Conservation (phyloP, 2,113 vertebrate genomes). For the Cyprinodon brontotheroides region DNA sequence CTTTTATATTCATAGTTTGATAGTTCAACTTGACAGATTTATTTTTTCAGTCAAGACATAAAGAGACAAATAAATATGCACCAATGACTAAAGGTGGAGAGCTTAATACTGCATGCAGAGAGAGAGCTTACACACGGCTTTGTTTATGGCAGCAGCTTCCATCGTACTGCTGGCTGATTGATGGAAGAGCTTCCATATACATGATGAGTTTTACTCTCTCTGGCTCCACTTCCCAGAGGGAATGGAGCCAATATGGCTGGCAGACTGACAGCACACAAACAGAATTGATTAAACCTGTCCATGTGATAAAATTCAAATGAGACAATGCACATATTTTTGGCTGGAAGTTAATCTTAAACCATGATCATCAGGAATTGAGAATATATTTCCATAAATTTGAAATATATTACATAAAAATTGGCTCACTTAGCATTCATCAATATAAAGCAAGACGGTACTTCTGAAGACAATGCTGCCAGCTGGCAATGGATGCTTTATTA, state of each 20-base stretch:
- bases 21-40: conserved; percentile 13
- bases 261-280: conserved; percentile 38
- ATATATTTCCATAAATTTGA: conserved; percentile 1
- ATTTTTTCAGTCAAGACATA: conserved; percentile 2
- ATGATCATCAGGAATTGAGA: background rate
- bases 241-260: conserved; percentile 28
- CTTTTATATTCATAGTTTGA: background rate
- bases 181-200: conserved; percentile 65
- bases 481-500: conserved; percentile 68
- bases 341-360: background rate
- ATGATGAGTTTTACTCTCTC: conserved; percentile 53
- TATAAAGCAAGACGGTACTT: conserved; percentile 41
- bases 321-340: background rate
- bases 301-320: conserved; percentile 45
- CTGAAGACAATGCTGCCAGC: conserved; percentile 53
- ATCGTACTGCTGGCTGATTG: conserved; percentile 39
- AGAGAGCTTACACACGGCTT: conserved; percentile 2
- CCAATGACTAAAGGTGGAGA: conserved; percentile 10
- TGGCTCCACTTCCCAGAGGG: background rate
- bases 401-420: conserved; percentile 23
- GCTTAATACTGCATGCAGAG: background rate
- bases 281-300: conserved; percentile 32
- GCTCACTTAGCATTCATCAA: conserved; percentile 33
- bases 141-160: conserved; percentile 25
- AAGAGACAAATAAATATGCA: background rate